Base-by-base conservation (phyloP, 2,113 vertebrate species). In the Steatornis caripensis region DNA sequence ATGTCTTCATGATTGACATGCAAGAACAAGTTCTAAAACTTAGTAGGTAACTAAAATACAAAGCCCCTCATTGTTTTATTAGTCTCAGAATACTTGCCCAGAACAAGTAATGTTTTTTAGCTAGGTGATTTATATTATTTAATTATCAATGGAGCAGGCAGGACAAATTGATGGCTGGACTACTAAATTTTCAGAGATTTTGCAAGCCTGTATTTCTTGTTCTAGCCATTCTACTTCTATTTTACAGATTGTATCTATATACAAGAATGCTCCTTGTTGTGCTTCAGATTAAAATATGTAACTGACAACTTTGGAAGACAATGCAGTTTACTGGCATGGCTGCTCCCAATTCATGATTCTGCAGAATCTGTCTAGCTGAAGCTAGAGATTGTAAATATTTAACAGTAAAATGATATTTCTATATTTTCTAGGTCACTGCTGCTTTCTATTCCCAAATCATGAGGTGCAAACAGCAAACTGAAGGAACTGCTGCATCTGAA, bases 371-470 rank as follows among this genome's bases (percentile, higher is more conserved):
- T 76, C 46, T 57, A 82, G 49, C 34, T 92, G 86, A 84, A 92
- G 64, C 39, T 69, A 82, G 36, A 82, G 36, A 75, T 17, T 26
- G 79, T 90, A 90, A 94, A 97, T 93, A 93, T 97, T 97, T 95
- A 82, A 96, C 80, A 95, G 39, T 84, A 93, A 96, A 89, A 93
- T 2, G 4, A 26, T 94, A 96, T 79, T 92, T 76, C 92, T 82
- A 0, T 75, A 49, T 92, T 97, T 97, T 96, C 90, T 90, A 97
- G 94, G 95, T 95, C 95, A 96, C 57, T 89, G 93, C 77, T 90
- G 53, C 93, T 89, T 92, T 91, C 76, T 92, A n/a, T 57, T 95
- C 37, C 61, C 0, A 1, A 89, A 84, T 87, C 53, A 79, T 84
- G 83, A 85, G 49, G 8, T 85, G 54, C 54, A 87, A 91, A 71